Conservation (phyloP, 2,888 invertebrate species). For the Blera fallax region DNA sequence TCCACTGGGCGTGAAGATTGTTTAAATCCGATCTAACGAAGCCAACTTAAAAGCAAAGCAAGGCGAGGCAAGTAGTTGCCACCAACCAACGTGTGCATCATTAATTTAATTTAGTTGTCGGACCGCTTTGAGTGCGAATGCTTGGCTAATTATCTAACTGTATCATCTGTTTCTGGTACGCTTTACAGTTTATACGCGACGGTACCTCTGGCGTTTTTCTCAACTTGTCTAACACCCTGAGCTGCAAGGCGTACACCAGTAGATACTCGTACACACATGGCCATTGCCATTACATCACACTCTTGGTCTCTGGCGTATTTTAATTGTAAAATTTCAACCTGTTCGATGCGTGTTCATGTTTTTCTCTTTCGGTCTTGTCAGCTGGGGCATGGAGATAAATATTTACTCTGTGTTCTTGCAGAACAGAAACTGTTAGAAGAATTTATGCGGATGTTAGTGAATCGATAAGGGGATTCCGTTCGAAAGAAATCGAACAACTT, state of each 20-base stretch:
- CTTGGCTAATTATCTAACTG: conserved; percentile 60
- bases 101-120: conserved; percentile 56
- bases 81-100: conserved; percentile 31
- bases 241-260: not conserved
- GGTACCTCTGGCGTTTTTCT: not conserved
- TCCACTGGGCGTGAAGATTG: conserved; percentile 6
- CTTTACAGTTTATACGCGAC: conserved; percentile 1
- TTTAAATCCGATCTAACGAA: not conserved
- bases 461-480: not conserved
- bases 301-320: conserved; percentile 8
- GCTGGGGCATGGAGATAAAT: conserved; percentile 1
- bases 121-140: conserved; percentile 42
- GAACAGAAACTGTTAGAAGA: not conserved
- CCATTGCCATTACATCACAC: not conserved
- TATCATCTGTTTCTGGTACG: conserved; percentile 31
- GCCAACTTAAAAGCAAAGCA: not conserved
- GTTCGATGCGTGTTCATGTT: not conserved
- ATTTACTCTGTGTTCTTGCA: conserved; percentile 5
- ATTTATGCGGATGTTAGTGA: not conserved
- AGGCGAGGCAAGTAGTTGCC: not conserved
- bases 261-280: not conserved
- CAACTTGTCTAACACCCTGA: not conserved
- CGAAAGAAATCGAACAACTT: not conserved
- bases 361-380: not conserved
- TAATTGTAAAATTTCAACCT: conserved; percentile 27